A percentile compares a stretch with the other conserved stretches of the same genome.
These are phyloP conservation scores for Amia ocellicauda DNA, from an alignment of 2,113 vertebrate genomes.

Conservation along the genomic window DNA sequence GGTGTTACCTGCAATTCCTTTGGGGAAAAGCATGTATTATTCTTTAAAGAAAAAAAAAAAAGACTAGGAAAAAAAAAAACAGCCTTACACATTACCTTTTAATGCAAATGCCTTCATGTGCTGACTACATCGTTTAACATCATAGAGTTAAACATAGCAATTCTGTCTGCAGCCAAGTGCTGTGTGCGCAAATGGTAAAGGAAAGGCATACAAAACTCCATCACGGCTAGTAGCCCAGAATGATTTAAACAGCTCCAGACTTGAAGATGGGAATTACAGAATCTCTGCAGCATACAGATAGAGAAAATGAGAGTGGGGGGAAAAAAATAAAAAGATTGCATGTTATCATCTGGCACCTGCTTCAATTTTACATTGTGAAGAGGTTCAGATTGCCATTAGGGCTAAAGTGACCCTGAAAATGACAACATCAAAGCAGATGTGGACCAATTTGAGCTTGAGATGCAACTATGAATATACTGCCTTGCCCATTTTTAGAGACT, in stretches of 20 bases:
- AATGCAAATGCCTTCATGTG: neutral
- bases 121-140: neutral
- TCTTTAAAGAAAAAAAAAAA: neutral
- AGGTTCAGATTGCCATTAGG: constrained; percentile 22
- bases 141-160: neutral
- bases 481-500: neutral
- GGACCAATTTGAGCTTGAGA: neutral
- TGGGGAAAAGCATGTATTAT: neutral
- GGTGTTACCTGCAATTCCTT: constrained; percentile 1
- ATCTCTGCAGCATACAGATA: constrained; percentile 20
- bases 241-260: neutral
- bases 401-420: constrained; percentile 12
- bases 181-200: neutral
- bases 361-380: constrained; percentile 13
- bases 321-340: constrained; percentile 14
- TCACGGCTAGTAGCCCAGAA: neutral
- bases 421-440: constrained; percentile 5
- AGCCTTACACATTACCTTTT: neutral
- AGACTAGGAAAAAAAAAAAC: neutral
- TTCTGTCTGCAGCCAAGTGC: neutral
- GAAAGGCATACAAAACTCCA: neutral
- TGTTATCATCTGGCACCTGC: constrained; percentile 20
- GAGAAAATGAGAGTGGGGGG: constrained; percentile 6
- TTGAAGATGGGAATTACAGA: neutral
- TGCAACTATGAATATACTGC: neutral